phyloP scores from a whole-genome alignment of 2,797 vertebrate genomes.

The Cephalopachus bancanus region DNA sequence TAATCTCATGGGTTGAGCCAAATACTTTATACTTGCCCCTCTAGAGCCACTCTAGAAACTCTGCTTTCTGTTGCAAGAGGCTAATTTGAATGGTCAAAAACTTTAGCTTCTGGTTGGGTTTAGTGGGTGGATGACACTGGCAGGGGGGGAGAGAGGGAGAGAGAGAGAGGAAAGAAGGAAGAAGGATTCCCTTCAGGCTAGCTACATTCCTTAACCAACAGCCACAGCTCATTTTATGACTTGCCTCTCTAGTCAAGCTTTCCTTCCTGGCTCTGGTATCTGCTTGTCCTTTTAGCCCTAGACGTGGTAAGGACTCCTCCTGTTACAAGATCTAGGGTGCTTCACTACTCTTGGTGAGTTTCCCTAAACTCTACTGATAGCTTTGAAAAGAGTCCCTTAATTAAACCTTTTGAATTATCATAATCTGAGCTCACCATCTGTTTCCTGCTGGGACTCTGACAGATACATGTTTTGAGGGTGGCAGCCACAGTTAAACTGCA shows the following conservation, averaged over 20 bases:
- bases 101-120: not conserved
- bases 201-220: not conserved
- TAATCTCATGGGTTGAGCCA: not conserved
- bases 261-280: not conserved
- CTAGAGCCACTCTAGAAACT: not conserved
- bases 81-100: not conserved
- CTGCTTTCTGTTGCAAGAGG: not conserved
- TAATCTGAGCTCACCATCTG: slow-evolving; percentile 39
- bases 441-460: slow-evolving; percentile 41
- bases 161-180: too few species aligned
- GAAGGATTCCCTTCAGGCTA: not conserved
- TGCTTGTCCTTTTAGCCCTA: not conserved
- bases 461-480: not conserved
- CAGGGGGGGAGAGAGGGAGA: not conserved
- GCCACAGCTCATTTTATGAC: too few species aligned
- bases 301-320: not conserved
- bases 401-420: slow-evolving; percentile 29
- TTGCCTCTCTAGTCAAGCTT: not conserved
- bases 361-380: slow-evolving; percentile 3
- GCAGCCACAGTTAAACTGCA: not conserved
- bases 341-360: not conserved
- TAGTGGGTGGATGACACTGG: not conserved
- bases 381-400: slow-evolving; percentile 46
- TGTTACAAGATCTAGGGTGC: not conserved
- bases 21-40: not conserved